Percentiles rank a stretch among this genome's conserved stretches.
Evolutionary conservation across 2,888 invertebrate species (phyloP).

Genomic region (Zhuqinia jingwanae): DNA sequence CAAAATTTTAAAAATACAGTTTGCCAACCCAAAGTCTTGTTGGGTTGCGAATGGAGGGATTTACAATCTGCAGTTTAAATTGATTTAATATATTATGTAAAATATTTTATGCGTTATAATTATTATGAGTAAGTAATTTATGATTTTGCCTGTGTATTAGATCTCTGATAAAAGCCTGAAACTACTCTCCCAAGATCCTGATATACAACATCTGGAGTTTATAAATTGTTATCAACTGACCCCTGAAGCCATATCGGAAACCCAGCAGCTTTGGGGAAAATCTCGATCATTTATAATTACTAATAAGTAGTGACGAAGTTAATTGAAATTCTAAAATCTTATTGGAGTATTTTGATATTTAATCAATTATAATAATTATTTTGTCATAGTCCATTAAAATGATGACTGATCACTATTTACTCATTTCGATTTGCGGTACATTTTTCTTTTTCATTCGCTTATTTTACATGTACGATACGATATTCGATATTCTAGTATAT

Average conservation of each 20-base stretch:
- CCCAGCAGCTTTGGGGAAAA: constrained; percentile 11
- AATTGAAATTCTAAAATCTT: background rate
- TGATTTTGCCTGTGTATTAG: constrained; percentile 24
- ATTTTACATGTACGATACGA: too few relatives aligned
- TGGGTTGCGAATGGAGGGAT: too few relatives aligned
- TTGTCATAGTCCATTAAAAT: too few relatives aligned
- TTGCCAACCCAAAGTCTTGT: too few relatives aligned
- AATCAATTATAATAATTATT: too few relatives aligned
- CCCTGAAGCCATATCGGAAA: background rate
- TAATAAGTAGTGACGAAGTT: background rate
- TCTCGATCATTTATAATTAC: background rate
- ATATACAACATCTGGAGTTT: constrained; percentile 43
- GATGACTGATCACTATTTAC: too few relatives aligned
- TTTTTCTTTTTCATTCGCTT: too few relatives aligned
- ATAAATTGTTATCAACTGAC: constrained; percentile 54
- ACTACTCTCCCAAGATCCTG: constrained; percentile 17
- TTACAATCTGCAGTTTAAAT: background rate
- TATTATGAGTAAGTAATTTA: background rate
- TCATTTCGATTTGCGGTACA: too few relatives aligned
- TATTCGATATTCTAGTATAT: too few relatives aligned
- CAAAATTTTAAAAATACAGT: too few relatives aligned
- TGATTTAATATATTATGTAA: background rate
- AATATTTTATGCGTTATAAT: background rate
- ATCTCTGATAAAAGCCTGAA: constrained; percentile 55
- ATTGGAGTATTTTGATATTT: too few relatives aligned